Evolutionary conservation across 2,888 invertebrate genomes (phyloP).

Genomic region (Pilophorus perplexus): DNA sequence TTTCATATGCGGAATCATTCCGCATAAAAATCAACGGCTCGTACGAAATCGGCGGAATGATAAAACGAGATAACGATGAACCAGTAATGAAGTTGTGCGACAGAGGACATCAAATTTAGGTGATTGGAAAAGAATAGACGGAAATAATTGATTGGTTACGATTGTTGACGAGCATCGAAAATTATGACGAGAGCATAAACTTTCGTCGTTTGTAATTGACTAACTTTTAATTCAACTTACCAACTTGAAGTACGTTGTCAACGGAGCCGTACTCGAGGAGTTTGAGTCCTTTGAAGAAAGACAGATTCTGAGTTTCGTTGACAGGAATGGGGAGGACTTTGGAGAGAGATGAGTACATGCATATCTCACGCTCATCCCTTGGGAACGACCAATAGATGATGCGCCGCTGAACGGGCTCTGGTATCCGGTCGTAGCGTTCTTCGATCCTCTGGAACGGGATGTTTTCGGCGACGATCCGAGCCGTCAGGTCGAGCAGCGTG

Average conservation of each 20-base stretch:
- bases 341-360: slow-evolving; percentile 82
- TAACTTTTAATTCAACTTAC: too few species aligned
- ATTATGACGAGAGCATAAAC: too few species aligned
- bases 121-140: too few species aligned
- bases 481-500: slow-evolving; percentile 76
- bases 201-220: too few species aligned
- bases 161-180: too few species aligned
- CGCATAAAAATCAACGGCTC: too few species aligned
- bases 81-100: too few species aligned
- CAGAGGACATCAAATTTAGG: too few species aligned
- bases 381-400: slow-evolving; percentile 89
- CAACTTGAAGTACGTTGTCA: slow-evolving; percentile 83
- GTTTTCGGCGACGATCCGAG: slow-evolving; percentile 78
- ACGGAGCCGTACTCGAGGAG: slow-evolving; percentile 78
- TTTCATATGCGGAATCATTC: too few species aligned
- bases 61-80: too few species aligned
- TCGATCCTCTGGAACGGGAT: slow-evolving; percentile 84
- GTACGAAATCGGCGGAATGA: too few species aligned
- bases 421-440: slow-evolving; percentile 81
- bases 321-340: slow-evolving; percentile 57
- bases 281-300: slow-evolving; percentile 82
- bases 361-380: slow-evolving; percentile 80
- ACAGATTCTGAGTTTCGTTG: slow-evolving; percentile 73
- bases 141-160: too few species aligned
- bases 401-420: slow-evolving; percentile 81